Evolutionary conservation across 2,888 invertebrate species (phyloP).

Genomic region (Tenthredo distinguenda): DNA sequence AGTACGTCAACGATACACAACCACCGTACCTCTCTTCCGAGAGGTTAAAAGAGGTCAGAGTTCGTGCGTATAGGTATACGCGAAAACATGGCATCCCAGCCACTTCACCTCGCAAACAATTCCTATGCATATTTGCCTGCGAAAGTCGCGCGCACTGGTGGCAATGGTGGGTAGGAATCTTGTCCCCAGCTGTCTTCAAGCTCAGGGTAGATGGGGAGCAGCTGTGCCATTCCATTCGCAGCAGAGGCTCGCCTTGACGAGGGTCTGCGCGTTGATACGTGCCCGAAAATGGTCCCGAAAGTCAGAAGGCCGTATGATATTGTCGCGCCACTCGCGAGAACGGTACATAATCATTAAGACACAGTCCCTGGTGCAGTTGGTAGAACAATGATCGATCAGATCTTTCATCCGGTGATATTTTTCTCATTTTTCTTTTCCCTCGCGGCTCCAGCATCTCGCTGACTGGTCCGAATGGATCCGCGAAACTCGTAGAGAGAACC

Average conservation of each 20-base stretch:
- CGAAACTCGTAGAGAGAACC: neutral
- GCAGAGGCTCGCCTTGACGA: constrained; percentile 29
- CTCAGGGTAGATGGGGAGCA: constrained; percentile 28
- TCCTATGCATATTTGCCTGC: constrained; percentile 18
- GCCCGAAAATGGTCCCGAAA: neutral
- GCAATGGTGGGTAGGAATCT: neutral
- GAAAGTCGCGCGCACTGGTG: neutral
- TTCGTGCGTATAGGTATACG: neutral
- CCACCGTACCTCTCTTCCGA: too few species aligned
- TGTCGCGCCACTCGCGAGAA: neutral
- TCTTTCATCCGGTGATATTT: neutral
- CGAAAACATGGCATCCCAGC: neutral
- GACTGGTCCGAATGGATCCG: neutral
- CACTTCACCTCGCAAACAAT: constrained; percentile 1
- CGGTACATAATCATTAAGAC: constrained; percentile 6
- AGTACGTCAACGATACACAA: neutral
- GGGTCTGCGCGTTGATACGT: constrained; percentile 3
- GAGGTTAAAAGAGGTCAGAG: neutral
- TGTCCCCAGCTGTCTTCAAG: constrained; percentile 32
- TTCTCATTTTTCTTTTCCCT: neutral
- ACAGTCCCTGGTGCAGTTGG: constrained; percentile 15
- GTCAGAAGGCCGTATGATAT: neutral
- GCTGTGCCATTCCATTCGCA: constrained; percentile 39
- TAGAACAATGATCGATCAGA: neutral
- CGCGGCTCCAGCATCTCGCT: neutral